Conservation (phyloP, 2,797 vertebrate species). For the Dendrocincla fuliginosa region DNA sequence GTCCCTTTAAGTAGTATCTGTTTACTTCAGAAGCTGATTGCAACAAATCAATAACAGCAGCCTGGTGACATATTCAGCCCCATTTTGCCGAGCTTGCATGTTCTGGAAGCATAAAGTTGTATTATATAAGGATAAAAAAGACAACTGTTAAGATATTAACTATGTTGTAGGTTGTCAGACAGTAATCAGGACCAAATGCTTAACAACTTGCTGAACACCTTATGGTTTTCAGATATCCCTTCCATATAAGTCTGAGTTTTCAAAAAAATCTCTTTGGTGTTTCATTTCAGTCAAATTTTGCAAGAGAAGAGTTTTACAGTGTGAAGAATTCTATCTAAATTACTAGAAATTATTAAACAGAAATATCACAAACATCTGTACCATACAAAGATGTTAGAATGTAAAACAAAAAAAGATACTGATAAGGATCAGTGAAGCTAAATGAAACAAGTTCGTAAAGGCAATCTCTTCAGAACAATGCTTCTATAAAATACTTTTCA, state of each 20-base stretch:
- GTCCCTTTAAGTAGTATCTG: not conserved
- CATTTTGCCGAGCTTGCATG: not conserved
- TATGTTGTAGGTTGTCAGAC: not conserved
- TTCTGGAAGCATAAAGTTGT: not conserved
- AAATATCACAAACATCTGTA: not conserved
- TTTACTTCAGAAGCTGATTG: not conserved
- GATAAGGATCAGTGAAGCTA: not conserved
- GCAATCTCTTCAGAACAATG: not conserved
- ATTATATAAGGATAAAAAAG: not conserved
- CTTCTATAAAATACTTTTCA: not conserved
- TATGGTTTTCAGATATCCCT: slow-evolving; percentile 3
- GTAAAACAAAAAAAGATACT: not conserved
- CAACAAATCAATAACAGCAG: not conserved
- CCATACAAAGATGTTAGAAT: not conserved
- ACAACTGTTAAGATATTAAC: not conserved
- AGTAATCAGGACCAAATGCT: not conserved
- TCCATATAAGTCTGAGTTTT: not conserved
- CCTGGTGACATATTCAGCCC: not conserved
- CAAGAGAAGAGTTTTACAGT: not conserved
- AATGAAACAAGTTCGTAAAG: not conserved
- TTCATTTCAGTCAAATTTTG: not conserved
- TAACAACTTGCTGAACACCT: not conserved
- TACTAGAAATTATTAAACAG: not conserved
- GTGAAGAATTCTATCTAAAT: not conserved
- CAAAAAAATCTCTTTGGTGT: not conserved